Evolutionary conservation across 2,797 vertebrate genomes (phyloP), one percentile per base, ranked within the genome.

Genomic region (Pangasius sanitwongsei): DNA sequence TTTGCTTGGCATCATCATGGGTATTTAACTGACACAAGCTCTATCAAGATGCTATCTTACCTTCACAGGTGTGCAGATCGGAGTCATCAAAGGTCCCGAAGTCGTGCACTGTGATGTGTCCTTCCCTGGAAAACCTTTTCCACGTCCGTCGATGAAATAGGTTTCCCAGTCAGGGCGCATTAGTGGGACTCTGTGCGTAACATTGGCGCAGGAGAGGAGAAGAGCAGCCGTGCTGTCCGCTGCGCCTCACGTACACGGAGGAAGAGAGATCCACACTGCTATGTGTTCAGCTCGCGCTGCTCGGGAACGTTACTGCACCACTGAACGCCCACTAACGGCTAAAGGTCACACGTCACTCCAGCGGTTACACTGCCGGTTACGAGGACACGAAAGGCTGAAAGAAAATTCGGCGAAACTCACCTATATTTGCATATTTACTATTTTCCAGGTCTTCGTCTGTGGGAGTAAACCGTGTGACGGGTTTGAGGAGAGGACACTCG

Each of bases 41-140:
- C 34, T 48, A 25, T 61, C 1, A 34, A 77, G 74, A 25, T 57
- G 31, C 28, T 34, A n/a, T 63, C 89, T 28, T 89, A 93, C 93
- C 92, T 93, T 92, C 88, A 83, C 91, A 93, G 92, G 90, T 91
- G 92, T 89, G 81, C 87, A 83, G 87, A 81, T 50, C 57, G 80
- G 55, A 91, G 80, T 86, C 92, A 93, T 93, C 91, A 90, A 93
- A 90, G 70, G 87, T 23, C 31, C 86, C n/a, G 37, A 77, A 84
- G 50, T 87, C 86, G 41, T 89, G 74, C 89, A 87, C 82, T 75
- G 67, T 23, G 88, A 34, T 78, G 90, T 83, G 83, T 87, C 82
- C 82, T 55, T 86, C 16, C 57, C 70, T 70, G 69, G 77, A 78
- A 83, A 75, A 48, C 87, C 72, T 59, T 77, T 85, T 34, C 69